These are phyloP conservation scores for Steinernema carpocapsae DNA, from an alignment of 2,888 invertebrate species.

Conservation along the genomic window DNA sequence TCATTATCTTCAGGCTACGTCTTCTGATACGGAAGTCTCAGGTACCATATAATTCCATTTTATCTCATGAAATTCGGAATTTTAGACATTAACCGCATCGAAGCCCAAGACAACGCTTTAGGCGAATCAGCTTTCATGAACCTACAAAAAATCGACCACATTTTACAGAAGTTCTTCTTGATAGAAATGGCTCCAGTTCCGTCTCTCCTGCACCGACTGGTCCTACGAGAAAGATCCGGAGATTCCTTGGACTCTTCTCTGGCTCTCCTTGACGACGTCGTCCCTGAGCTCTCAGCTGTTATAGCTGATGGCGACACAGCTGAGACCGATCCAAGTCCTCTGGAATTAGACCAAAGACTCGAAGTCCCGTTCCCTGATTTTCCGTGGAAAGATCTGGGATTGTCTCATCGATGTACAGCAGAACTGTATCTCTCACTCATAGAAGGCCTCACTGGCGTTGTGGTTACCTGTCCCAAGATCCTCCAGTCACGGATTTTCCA, in stretches of 20 bases:
- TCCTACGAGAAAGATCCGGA: constrained; percentile 38
- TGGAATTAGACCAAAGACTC: constrained; percentile 15
- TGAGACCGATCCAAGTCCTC: neutral
- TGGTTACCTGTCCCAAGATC: constrained; percentile 76
- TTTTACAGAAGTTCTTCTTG: constrained; percentile 21
- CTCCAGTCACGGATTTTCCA: constrained; percentile 17
- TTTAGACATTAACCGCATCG: neutral
- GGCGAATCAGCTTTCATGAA: constrained; percentile 20
- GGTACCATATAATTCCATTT: neutral
- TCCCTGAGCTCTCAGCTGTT: constrained; percentile 42
- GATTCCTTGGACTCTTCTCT: constrained; percentile 39
- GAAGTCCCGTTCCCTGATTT: constrained; percentile 13
- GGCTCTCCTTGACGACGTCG: constrained; percentile 30
- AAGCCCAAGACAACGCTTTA: constrained; percentile 8
- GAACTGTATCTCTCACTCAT: constrained; percentile 86
- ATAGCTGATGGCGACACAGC: constrained; percentile 38
- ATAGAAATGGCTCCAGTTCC: constrained; percentile 24
- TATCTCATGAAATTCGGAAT: neutral
- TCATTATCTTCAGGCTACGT: constrained; percentile 57
- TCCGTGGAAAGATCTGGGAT: constrained; percentile 73
- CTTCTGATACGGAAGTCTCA: neutral
- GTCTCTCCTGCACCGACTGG: constrained; percentile 38
- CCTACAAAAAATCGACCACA: constrained; percentile 18
- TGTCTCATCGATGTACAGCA: constrained; percentile 75
- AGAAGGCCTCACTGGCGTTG: constrained; percentile 77